Conservation (phyloP, 2,797 vertebrate species). For the Argyrosomus regius region DNA sequence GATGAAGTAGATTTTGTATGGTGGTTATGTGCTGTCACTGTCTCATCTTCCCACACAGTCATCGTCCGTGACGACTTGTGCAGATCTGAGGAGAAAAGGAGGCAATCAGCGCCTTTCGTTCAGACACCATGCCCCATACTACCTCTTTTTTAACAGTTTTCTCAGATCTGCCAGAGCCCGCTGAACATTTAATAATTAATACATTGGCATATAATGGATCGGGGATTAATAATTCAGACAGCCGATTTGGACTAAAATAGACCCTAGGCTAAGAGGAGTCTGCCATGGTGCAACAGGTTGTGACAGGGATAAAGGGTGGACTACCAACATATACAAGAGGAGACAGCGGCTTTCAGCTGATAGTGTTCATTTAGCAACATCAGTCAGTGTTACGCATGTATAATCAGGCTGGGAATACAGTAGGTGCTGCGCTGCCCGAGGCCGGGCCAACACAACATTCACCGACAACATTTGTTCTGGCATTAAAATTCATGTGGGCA, state of each 20-base stretch:
- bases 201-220: constrained; percentile 79
- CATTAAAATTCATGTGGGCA: constrained; percentile 64
- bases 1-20: constrained; percentile 22
- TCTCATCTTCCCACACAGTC: constrained; percentile 70
- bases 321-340: constrained; percentile 40
- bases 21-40: constrained; percentile 19
- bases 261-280: constrained; percentile 66
- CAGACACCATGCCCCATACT: constrained; percentile 51
- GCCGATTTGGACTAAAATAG: constrained; percentile 82
- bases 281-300: constrained; percentile 75
- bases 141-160: constrained; percentile 60
- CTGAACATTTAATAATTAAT: constrained; percentile 85
- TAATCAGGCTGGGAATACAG: constrained; percentile 76
- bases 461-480: constrained; percentile 73
- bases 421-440: constrained; percentile 52
- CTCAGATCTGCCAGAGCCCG: constrained; percentile 75
- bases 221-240: constrained; percentile 84
- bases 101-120: constrained; percentile 58
- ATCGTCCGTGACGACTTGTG: constrained; percentile 51
- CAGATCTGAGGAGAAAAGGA: constrained; percentile 57
- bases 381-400: constrained; percentile 68
- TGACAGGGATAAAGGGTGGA: constrained; percentile 36
- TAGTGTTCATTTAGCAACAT: constrained; percentile 64
- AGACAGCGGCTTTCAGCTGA: constrained; percentile 49
- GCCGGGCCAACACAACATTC: constrained; percentile 56